phyloP scores from a whole-genome alignment of 2,797 vertebrate genomes.

The Protosalanx chinensis region DNA sequence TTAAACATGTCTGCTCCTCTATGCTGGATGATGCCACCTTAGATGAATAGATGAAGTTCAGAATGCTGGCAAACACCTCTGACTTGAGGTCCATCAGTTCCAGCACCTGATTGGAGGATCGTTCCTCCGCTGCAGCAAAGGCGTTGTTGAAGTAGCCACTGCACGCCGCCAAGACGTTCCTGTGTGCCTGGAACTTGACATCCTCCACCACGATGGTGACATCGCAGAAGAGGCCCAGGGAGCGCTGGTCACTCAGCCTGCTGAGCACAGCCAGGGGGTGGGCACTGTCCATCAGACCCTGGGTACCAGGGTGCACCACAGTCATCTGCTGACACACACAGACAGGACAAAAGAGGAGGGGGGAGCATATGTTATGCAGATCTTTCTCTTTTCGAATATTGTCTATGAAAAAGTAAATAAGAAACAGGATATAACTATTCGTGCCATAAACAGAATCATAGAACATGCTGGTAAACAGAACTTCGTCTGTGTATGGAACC shows the following conservation, averaged over 20 bases:
- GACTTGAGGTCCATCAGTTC: conserved; percentile 95
- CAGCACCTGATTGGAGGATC: conserved; percentile 86
- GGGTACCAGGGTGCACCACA: conserved; percentile 81
- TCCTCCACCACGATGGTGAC: conserved; percentile 98
- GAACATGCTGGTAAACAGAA: conserved; percentile 17
- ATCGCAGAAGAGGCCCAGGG: conserved; percentile 91
- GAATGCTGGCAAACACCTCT: conserved; percentile 94
- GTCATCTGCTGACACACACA: conserved; percentile 75
- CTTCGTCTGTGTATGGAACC: conserved; percentile 2
- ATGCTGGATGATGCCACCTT: conserved; percentile 80
- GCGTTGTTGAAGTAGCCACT: conserved; percentile 94
- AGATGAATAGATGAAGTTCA: conserved; percentile 97
- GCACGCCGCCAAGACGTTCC: conserved; percentile 94
- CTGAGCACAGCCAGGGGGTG: conserved; percentile 89
- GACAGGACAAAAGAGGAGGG: conserved; percentile 38
- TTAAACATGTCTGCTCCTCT: conserved; percentile 81
- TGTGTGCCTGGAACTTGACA: conserved; percentile 96
- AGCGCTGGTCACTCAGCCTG: conserved; percentile 93
- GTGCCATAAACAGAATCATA: not conserved
- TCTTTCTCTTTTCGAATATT: not conserved
- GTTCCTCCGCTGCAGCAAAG: conserved; percentile 82
- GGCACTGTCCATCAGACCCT: conserved; percentile 87
- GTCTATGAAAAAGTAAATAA: not conserved
- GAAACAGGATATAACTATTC: not conserved
- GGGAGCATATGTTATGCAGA: not conserved